Conservation (phyloP, 2,797 vertebrate genomes). For the Perodicticus potto region DNA sequence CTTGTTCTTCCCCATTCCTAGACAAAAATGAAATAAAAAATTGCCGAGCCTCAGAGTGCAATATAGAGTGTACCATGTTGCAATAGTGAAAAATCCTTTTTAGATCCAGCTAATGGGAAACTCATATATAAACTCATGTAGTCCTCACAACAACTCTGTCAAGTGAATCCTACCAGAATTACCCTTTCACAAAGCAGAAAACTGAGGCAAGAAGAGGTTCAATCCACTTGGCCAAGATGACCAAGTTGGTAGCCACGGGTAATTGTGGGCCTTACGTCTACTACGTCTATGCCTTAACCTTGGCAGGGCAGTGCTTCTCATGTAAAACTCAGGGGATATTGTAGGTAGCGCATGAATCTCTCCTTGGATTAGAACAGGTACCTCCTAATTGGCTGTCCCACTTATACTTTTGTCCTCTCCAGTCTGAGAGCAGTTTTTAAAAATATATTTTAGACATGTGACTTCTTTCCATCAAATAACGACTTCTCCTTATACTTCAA, state of each 20-base stretch:
- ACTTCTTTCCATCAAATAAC: neutral
- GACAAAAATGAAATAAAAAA: constrained; percentile 19
- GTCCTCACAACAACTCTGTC: neutral
- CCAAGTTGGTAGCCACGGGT: neutral
- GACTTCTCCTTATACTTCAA: neutral
- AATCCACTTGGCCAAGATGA: too few relatives aligned
- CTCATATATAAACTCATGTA: neutral
- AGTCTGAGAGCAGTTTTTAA: neutral
- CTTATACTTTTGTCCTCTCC: neutral
- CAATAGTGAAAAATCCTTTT: neutral
- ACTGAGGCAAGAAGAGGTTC: neutral
- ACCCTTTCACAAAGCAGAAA: neutral
- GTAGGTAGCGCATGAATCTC: neutral
- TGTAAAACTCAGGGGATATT: neutral
- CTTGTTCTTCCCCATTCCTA: neutral
- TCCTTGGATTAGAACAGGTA: neutral
- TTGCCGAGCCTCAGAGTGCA: neutral
- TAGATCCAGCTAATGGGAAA: neutral
- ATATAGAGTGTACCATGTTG: neutral
- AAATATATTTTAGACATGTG: neutral
- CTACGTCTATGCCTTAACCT: neutral
- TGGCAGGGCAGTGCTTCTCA: neutral
- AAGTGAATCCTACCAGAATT: neutral
- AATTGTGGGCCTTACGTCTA: neutral
- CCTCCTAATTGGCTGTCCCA: neutral